Evolutionary conservation across 1,140 invertebrate species (phyloP).

Genomic region (Cydia pomonella): DNA sequence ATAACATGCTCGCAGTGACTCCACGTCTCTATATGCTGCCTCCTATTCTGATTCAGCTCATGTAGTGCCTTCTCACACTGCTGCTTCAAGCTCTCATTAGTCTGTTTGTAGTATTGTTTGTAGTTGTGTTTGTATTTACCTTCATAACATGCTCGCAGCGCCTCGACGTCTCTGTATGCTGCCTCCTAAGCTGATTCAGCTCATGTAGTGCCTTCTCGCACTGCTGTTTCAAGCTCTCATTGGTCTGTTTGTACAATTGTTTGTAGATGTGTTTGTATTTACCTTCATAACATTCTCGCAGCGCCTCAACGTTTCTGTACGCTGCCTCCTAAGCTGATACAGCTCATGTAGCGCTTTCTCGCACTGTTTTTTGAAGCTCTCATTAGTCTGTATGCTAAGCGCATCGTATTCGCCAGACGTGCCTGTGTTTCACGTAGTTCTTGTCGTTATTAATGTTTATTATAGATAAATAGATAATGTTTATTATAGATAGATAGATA

Average conservation of each 20-base stretch:
- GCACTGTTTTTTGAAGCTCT: constrained; percentile 94
- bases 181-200: constrained; percentile 88
- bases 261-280: too few species aligned
- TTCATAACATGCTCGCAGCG: constrained; percentile 90
- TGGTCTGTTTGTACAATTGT: constrained; percentile 75
- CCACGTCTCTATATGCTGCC: constrained; percentile 90
- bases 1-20: constrained; percentile 89
- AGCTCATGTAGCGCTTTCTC: constrained; percentile 92
- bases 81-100: constrained; percentile 88
- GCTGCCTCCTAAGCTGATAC: constrained; percentile 89
- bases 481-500: too few species aligned
- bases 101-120: constrained; percentile 69
- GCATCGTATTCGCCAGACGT: too few species aligned
- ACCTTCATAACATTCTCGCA: too few species aligned
- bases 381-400: constrained; percentile 80
- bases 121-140: constrained; percentile 66
- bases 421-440: too few species aligned
- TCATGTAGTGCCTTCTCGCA: constrained; percentile 93
- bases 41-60: constrained; percentile 89
- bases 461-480: too few species aligned
- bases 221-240: constrained; percentile 90
- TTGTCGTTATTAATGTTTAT: too few species aligned
- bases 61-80: constrained; percentile 92
- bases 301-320: constrained; percentile 89
- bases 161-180: constrained; percentile 89